phyloP scores from a whole-genome alignment of 64 coral and sea anemone genomes.

The Montipora capricornis region DNA sequence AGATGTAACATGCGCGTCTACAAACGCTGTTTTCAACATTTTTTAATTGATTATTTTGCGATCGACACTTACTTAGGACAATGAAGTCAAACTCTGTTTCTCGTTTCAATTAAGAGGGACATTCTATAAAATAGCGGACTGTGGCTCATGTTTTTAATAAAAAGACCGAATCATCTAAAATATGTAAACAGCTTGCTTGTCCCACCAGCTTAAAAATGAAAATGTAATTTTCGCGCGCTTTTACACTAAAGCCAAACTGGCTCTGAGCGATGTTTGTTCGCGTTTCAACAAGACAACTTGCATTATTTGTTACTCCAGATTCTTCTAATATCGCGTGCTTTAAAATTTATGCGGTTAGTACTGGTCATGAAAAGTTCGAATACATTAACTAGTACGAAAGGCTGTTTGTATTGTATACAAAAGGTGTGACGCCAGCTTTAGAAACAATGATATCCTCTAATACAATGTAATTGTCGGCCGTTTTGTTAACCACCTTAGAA shows the following conservation, averaged over 20 bases:
- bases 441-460: slow-evolving; percentile 59
- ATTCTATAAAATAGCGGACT: slow-evolving; percentile 18
- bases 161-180: slow-evolving; percentile 36
- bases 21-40: neutral
- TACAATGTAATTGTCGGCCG: slow-evolving; percentile 61
- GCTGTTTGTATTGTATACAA: slow-evolving; percentile 59
- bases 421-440: slow-evolving; percentile 47
- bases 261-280: neutral
- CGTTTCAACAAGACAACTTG: neutral
- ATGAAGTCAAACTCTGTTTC: neutral
- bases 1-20: neutral
- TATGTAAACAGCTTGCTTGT: slow-evolving; percentile 52
- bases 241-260: neutral
- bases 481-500: slow-evolving; percentile 10
- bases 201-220: slow-evolving; percentile 36
- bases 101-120: slow-evolving; percentile 33
- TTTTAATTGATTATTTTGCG: neutral
- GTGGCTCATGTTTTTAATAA: neutral
- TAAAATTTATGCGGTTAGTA: slow-evolving; percentile 29
- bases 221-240: slow-evolving; percentile 56
- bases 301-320: neutral
- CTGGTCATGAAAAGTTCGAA: slow-evolving; percentile 44
- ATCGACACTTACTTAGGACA: neutral
- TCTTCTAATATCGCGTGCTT: slow-evolving; percentile 33
- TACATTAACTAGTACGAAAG: slow-evolving; percentile 52